A percentile compares a stretch with the other conserved stretches of the same genome.
phyloP scores from a whole-genome alignment of 1,140 invertebrate species.

The Drosophila biarmipes region DNA sequence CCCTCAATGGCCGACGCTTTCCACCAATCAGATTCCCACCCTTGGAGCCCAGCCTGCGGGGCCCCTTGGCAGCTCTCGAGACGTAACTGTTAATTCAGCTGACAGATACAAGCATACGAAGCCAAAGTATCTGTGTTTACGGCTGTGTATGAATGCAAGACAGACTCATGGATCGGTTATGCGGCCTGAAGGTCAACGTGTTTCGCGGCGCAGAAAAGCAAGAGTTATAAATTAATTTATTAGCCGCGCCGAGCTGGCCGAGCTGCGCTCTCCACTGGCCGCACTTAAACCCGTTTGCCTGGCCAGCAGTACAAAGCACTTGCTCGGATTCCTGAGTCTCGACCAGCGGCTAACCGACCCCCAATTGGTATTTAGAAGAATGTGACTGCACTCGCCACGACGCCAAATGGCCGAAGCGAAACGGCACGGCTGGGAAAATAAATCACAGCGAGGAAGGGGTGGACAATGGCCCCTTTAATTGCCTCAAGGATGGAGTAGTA shows the following conservation, averaged over 20 bases:
- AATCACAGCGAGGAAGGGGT: slow-evolving; percentile 26
- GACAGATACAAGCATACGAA: slow-evolving; percentile 4
- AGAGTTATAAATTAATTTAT: slow-evolving; percentile 71
- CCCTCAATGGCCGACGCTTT: slow-evolving; percentile 10
- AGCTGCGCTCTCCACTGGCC: slow-evolving; percentile 44
- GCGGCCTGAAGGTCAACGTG: slow-evolving; percentile 67
- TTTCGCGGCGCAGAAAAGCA: slow-evolving; percentile 60
- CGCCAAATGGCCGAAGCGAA: slow-evolving; percentile 25
- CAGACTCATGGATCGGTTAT: slow-evolving; percentile 23
- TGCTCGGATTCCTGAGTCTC: slow-evolving; percentile 59
- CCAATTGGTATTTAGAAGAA: slow-evolving; percentile 70
- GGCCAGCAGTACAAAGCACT: slow-evolving; percentile 24
- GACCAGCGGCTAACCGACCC: slow-evolving; percentile 56
- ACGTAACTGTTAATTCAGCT: slow-evolving; percentile 43
- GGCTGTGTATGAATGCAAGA: slow-evolving; percentile 12
- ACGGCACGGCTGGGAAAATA: slow-evolving; percentile 35
- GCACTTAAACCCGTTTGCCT: slow-evolving; percentile 62
- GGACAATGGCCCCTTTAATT: slow-evolving; percentile 38
- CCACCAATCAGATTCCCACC: slow-evolving; percentile 25
- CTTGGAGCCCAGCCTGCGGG: slow-evolving; percentile 34
- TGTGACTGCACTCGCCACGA: slow-evolving; percentile 47
- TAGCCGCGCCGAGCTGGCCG: slow-evolving; percentile 45
- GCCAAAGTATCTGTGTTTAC: slow-evolving; percentile 13
- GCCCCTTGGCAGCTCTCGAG: slow-evolving; percentile 10
- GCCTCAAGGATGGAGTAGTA: slow-evolving; percentile 31